Percentiles rank a stretch among this genome's conserved stretches.
phyloP scores from a whole-genome alignment of 2,888 invertebrate species.

The Temnothorax unifasciatus region DNA sequence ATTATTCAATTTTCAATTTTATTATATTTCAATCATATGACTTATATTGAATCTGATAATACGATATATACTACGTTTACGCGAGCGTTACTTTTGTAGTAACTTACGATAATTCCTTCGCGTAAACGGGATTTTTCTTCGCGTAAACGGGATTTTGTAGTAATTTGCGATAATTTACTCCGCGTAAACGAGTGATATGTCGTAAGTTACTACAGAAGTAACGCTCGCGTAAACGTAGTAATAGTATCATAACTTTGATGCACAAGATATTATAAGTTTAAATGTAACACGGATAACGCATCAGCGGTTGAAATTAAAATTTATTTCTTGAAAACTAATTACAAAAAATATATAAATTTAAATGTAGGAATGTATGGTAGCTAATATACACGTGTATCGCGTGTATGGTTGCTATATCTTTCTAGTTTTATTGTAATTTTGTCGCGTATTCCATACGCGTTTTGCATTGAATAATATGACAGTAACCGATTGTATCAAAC shows the following conservation, averaged over 20 bases:
- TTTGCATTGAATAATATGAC: constrained; percentile 23
- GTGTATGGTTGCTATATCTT: neutral
- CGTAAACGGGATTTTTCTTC: no score
- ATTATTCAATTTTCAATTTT: neutral
- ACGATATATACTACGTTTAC: no score
- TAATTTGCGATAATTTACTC: no score
- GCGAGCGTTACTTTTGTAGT: no score
- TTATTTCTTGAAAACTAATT: neutral
- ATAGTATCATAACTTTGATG: neutral
- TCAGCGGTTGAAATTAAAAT: neutral
- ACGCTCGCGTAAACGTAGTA: no score
- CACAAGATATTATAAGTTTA: neutral
- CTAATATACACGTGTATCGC: neutral
- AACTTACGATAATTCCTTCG: no score
- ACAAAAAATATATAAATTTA: neutral
- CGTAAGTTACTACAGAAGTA: no score
- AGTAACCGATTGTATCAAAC: constrained; percentile 59
- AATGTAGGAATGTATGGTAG: neutral
- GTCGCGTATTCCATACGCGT: neutral
- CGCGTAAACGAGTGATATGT: no score
- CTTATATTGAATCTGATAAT: neutral
- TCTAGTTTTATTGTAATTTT: neutral
- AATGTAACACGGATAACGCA: neutral
- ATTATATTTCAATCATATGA: neutral
- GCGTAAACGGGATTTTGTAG: no score